Percentiles rank a stretch among this genome's conserved stretches.
phyloP scores from a whole-genome alignment of 2,797 vertebrate species.

The Dendrocincla tyrannina region DNA sequence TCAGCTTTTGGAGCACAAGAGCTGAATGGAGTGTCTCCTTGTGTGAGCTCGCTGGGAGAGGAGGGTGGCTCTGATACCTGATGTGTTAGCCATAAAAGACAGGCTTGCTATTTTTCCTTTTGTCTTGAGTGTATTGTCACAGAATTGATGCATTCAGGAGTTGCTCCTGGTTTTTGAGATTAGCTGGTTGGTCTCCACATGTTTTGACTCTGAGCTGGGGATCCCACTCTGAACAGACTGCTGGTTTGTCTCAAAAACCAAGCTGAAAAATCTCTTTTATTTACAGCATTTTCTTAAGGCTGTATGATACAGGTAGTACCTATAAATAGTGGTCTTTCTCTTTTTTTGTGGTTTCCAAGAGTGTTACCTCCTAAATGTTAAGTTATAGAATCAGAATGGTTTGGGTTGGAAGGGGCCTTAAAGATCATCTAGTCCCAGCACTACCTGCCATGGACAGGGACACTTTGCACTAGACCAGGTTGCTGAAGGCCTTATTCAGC shows the following conservation, averaged over 20 bases:
- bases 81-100: not conserved
- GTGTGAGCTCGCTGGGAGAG: not conserved
- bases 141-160: not conserved
- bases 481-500: not conserved
- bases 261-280: not conserved
- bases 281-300: not conserved
- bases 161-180: not conserved
- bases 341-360: not conserved
- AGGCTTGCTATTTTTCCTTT: not conserved
- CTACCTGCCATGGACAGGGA: not conserved
- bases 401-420: not conserved
- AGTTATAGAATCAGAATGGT: not conserved
- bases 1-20: not conserved
- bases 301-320: not conserved
- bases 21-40: not conserved
- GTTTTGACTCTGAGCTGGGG: not conserved
- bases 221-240: not conserved
- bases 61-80: not conserved
- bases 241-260: rapidly evolving
- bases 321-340: not conserved
- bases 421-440: not conserved
- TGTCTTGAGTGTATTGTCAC: too few relatives aligned
- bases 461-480: rapidly evolving
- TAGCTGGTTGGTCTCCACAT: not conserved
- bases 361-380: not conserved